Conservation (phyloP, 2,888 invertebrate genomes). For the Globia sparganii region DNA sequence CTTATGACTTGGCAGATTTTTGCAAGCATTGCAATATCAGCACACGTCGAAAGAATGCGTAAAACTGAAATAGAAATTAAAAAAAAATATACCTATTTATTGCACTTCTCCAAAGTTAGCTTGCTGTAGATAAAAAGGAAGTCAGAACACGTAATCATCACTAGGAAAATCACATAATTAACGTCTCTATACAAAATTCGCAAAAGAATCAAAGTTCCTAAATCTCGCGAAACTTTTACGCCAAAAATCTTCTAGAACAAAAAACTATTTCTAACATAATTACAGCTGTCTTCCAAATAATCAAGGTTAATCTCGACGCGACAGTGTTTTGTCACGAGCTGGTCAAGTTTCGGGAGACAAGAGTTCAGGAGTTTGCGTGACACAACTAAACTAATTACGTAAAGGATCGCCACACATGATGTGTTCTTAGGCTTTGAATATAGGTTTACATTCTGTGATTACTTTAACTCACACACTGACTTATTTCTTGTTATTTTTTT, state of each 20-base stretch:
- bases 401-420: constrained; percentile 40
- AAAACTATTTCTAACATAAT: constrained; percentile 42
- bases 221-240: constrained; percentile 13
- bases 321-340: constrained; percentile 43
- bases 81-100: not conserved
- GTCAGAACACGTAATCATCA: not conserved
- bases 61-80: not conserved
- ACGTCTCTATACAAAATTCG: not conserved
- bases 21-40: not conserved
- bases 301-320: constrained; percentile 40
- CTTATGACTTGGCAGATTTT: not conserved
- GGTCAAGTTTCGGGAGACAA: constrained; percentile 41
- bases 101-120: not conserved
- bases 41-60: not conserved
- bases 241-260: constrained; percentile 11
- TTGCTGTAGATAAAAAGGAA: not conserved
- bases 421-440: constrained; percentile 16
- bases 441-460: not conserved
- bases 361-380: constrained; percentile 38
- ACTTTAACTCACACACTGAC: too few species aligned
- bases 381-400: constrained; percentile 63
- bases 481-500: too few species aligned
- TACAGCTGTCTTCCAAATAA: constrained; percentile 29
- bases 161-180: not conserved
- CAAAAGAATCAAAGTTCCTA: not conserved